These are phyloP conservation scores for Brenthis ino DNA, from an alignment of 2,888 invertebrate genomes.

Conservation along the genomic window DNA sequence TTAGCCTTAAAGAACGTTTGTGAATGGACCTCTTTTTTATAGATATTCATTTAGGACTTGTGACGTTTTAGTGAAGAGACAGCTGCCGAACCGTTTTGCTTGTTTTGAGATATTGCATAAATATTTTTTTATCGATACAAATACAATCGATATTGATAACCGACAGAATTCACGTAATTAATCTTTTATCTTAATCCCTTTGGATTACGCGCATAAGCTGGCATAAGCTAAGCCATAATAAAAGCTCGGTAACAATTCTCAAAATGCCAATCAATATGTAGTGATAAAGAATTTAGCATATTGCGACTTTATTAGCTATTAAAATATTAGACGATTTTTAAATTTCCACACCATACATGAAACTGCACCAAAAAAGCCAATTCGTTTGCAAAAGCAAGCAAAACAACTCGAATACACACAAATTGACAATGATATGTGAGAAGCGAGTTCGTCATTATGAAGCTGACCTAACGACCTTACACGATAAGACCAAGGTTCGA, in stretches of 20 bases:
- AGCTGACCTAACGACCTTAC: slow-evolving; percentile 70
- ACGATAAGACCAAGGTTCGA: slow-evolving; percentile 52
- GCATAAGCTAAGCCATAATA: slow-evolving; percentile 32
- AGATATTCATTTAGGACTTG: neutral
- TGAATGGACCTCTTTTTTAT: neutral
- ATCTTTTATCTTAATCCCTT: slow-evolving; percentile 16
- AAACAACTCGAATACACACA: slow-evolving; percentile 76
- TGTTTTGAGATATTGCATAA: slow-evolving; percentile 25
- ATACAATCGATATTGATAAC: neutral
- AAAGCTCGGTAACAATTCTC: slow-evolving; percentile 22
- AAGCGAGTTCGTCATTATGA: slow-evolving; percentile 74
- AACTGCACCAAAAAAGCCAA: slow-evolving; percentile 42
- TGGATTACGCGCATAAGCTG: slow-evolving; percentile 26
- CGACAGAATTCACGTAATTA: neutral
- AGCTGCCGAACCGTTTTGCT: slow-evolving; percentile 44
- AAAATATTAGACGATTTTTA: slow-evolving; percentile 3
- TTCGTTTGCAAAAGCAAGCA: slow-evolving; percentile 71
- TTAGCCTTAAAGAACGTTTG: slow-evolving; percentile 10
- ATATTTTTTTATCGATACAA: too few species aligned
- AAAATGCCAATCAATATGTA: slow-evolving; percentile 14
- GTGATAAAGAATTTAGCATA: slow-evolving; percentile 9
- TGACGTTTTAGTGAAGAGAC: slow-evolving; percentile 20
- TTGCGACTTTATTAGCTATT: neutral
- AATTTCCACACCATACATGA: slow-evolving; percentile 10
- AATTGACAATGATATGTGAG: slow-evolving; percentile 71